Evolutionary conservation across 2,113 vertebrate genomes (phyloP).

Genomic region (Paedocypris sp.): DNA sequence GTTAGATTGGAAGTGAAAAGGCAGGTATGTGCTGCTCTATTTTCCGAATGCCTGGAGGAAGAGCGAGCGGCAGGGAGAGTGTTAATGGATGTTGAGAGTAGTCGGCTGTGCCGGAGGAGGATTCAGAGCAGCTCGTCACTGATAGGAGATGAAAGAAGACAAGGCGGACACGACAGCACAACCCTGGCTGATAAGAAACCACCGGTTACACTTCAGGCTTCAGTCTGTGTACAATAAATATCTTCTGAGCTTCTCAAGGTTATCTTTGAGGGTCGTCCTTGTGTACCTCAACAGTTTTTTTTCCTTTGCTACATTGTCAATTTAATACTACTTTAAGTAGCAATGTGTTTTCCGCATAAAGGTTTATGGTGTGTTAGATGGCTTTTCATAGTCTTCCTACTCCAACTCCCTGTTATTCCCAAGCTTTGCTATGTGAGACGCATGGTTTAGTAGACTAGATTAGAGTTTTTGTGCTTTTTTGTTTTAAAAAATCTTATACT

Average conservation of each 20-base stretch:
- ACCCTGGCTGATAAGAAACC: neutral
- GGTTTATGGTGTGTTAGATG: too few species aligned
- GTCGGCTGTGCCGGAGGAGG: neutral
- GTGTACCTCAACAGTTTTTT: neutral
- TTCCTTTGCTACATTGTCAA: neutral
- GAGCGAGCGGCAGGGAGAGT: constrained; percentile 17
- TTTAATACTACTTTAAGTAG: too few species aligned
- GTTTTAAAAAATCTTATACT: too few species aligned
- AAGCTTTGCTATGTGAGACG: too few species aligned
- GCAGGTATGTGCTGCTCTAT: neutral
- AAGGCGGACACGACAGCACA: neutral
- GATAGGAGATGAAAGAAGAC: neutral
- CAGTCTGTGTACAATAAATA: neutral
- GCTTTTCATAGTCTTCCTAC: too few species aligned
- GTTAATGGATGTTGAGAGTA: neutral
- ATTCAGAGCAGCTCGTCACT: neutral
- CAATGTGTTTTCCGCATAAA: too few species aligned
- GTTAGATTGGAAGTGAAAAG: constrained; percentile 8
- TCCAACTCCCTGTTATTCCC: too few species aligned
- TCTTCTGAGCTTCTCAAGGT: neutral
- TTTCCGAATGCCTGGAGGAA: neutral
- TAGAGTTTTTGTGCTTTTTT: too few species aligned
- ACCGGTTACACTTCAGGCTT: neutral
- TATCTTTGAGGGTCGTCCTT: neutral
- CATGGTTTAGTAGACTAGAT: too few species aligned